These are phyloP conservation scores for Melanotaenia nigrans DNA, from an alignment of 2,797 vertebrate genomes.

Conservation along the genomic window DNA sequence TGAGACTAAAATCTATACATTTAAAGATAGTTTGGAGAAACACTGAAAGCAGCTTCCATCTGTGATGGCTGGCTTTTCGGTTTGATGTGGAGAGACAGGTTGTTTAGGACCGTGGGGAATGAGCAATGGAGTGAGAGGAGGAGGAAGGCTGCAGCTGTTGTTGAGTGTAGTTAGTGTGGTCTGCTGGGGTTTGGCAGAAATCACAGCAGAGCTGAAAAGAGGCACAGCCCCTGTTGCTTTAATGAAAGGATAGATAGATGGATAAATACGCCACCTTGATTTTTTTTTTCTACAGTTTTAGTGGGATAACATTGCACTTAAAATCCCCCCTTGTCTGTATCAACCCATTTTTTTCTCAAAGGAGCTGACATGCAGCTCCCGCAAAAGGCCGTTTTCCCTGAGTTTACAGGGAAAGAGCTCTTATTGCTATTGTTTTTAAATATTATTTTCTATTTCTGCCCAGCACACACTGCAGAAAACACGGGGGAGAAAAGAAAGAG, in stretches of 20 bases:
- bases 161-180: constrained; percentile 51
- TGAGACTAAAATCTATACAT: constrained; percentile 24
- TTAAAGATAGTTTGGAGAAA: constrained; percentile 26
- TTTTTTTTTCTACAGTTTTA: constrained; percentile 30
- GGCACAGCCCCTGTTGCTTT: constrained; percentile 6
- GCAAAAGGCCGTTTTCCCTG: constrained; percentile 37
- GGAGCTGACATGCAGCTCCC: constrained; percentile 49
- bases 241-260: constrained; percentile 19
- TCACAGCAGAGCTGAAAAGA: constrained; percentile 40
- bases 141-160: constrained; percentile 66
- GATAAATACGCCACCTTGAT: constrained; percentile 15
- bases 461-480: constrained; percentile 60
- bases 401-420: constrained; percentile 56
- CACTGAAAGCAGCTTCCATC: constrained; percentile 26
- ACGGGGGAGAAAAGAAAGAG: constrained; percentile 1
- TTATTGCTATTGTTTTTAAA: constrained; percentile 71
- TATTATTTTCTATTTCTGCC: constrained; percentile 50
- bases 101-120: constrained; percentile 65
- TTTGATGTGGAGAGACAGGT: constrained; percentile 77
- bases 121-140: constrained; percentile 47
- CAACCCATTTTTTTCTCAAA: constrained; percentile 63
- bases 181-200: constrained; percentile 34
- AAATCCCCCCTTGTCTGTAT: constrained; percentile 42
- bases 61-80: constrained; percentile 67
- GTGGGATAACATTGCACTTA: constrained; percentile 23